phyloP scores from a whole-genome alignment of 2,797 vertebrate genomes.

The Gadopsis bispinosus region DNA sequence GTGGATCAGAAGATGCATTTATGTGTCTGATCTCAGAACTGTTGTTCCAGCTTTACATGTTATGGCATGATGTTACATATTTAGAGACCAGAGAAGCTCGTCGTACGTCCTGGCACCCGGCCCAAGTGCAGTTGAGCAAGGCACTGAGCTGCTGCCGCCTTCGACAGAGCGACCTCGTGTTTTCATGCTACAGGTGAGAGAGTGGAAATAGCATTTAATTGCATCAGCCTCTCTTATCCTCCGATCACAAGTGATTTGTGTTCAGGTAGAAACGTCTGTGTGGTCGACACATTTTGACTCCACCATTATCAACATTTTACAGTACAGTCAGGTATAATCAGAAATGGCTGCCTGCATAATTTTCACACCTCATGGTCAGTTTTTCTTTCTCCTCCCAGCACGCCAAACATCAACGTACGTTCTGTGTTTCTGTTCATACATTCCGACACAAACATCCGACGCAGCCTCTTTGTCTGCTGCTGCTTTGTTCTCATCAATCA shows the following conservation, averaged over 20 bases:
- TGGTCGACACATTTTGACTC: background rate
- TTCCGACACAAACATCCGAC: background rate
- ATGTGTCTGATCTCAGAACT: background rate
- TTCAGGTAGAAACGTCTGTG: background rate
- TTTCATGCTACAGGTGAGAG: no score
- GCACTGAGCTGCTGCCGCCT: background rate
- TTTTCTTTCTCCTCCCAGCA: background rate
- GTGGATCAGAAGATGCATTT: background rate
- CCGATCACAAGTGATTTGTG: background rate
- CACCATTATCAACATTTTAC: background rate
- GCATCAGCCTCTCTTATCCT: background rate
- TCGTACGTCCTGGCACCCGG: background rate
- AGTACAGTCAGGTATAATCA: background rate
- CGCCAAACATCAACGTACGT: background rate
- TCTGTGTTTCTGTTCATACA: background rate
- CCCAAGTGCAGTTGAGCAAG: background rate
- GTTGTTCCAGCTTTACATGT: background rate
- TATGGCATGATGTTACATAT: background rate
- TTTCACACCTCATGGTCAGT: background rate
- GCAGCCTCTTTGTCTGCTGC: conserved; percentile 30
- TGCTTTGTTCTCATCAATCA: conserved; percentile 43
- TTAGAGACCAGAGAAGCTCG: background rate
- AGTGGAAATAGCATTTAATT: background rate
- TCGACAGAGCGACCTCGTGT: background rate
- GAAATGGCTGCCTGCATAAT: conserved; percentile 1